Evolutionary conservation across 2,888 invertebrate species (phyloP).

Genomic region (Xestia ashworthii): DNA sequence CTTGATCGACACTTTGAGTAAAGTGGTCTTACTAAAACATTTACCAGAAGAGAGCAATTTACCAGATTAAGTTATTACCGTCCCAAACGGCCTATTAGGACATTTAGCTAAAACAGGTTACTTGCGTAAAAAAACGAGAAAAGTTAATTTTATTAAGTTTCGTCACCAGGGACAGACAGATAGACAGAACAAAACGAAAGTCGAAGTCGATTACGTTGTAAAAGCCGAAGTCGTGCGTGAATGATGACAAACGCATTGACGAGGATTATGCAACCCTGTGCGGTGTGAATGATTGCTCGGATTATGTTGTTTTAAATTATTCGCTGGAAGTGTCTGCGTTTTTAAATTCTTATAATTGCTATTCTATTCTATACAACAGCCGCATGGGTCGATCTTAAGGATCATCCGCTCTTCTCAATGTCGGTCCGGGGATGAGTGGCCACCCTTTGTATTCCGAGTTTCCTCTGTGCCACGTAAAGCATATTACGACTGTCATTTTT

Average conservation of each 20-base stretch:
- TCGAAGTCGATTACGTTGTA: slow-evolving; percentile 73
- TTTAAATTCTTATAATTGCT: neutral
- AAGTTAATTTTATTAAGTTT: slow-evolving; percentile 21
- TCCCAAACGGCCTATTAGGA: slow-evolving; percentile 25
- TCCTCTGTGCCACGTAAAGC: too few species aligned
- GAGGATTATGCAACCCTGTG: slow-evolving; percentile 78
- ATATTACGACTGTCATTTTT: too few species aligned
- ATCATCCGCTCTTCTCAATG: too few species aligned
- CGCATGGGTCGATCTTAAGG: too few species aligned
- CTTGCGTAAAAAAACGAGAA: slow-evolving; percentile 8
- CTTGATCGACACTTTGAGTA: slow-evolving; percentile 23
- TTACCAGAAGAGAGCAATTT: slow-evolving; percentile 51
- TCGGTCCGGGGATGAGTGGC: too few species aligned
- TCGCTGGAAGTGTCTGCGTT: slow-evolving; percentile 64
- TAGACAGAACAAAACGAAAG: slow-evolving; percentile 60
- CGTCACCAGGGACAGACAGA: slow-evolving; percentile 27
- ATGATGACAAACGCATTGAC: slow-evolving; percentile 77
- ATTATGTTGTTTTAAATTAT: slow-evolving; percentile 59
- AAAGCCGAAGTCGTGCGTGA: slow-evolving; percentile 77
- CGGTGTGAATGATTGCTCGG: slow-evolving; percentile 70
- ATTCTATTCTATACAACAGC: neutral
- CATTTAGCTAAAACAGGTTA: slow-evolving; percentile 31
- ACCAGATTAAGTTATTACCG: slow-evolving; percentile 44
- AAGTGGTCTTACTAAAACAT: slow-evolving; percentile 41
- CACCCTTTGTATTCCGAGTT: too few species aligned